Conservation (phyloP, 2,888 invertebrate genomes). For the Rhogogaster chlorosoma region DNA sequence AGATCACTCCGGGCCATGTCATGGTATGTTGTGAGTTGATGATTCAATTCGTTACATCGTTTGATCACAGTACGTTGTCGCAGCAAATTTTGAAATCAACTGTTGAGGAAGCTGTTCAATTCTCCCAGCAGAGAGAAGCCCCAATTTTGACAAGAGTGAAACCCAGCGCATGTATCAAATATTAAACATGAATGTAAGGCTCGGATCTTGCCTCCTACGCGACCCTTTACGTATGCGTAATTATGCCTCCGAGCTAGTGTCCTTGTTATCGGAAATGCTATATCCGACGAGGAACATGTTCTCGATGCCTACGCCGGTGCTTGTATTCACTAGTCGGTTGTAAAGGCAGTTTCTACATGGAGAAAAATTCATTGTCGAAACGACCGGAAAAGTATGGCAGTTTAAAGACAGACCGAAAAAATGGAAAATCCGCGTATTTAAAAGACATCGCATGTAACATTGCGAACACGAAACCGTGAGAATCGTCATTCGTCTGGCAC, state of each 20-base stretch:
- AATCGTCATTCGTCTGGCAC: too few relatives aligned
- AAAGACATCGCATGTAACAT: too few relatives aligned
- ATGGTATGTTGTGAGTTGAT: background rate
- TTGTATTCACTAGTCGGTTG: background rate
- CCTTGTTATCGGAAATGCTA: conserved; percentile 3
- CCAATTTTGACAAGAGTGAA: background rate
- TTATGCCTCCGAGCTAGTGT: conserved; percentile 13
- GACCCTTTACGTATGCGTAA: background rate
- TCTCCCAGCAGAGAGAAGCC: background rate
- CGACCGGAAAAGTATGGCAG: background rate
- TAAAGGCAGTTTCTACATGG: background rate
- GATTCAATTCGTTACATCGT: conserved; percentile 5
- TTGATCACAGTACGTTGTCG: background rate
- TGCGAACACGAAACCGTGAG: too few relatives aligned
- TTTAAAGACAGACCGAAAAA: too few relatives aligned
- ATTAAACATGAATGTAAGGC: background rate
- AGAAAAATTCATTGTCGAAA: too few relatives aligned
- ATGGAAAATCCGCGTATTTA: too few relatives aligned
- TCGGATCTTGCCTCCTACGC: background rate
- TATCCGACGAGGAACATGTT: background rate
- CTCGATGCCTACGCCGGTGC: background rate
- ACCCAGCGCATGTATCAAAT: background rate
- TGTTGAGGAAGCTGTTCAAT: background rate
- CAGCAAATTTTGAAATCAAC: background rate
- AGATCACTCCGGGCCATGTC: background rate